A percentile compares a stretch with the other conserved stretches of the same genome.
phyloP scores from a whole-genome alignment of 2,797 vertebrate genomes.

The Enteromius fasciolatus region DNA sequence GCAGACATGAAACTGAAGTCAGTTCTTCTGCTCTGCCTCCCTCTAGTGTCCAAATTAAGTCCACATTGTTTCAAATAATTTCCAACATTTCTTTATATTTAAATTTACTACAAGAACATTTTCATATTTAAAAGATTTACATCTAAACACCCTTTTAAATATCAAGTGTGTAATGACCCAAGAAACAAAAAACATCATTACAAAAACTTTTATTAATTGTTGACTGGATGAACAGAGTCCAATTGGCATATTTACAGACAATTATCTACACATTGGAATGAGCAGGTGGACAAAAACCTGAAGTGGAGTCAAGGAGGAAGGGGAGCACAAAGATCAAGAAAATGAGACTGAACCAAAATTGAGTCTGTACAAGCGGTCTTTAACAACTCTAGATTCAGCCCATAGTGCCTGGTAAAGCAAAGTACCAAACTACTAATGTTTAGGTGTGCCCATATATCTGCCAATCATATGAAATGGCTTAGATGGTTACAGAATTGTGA shows the following conservation, averaged over 20 bases:
- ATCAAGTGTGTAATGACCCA: not conserved
- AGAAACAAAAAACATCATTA: constrained; percentile 28
- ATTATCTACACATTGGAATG: constrained; percentile 60
- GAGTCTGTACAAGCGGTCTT: not conserved
- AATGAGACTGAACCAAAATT: not conserved
- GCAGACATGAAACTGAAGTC: not conserved
- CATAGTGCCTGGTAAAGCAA: not conserved
- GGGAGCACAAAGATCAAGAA: not conserved
- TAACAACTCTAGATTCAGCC: constrained; percentile 3
- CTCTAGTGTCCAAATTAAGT: not conserved
- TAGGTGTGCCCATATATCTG: constrained; percentile 12
- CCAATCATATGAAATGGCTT: not conserved
- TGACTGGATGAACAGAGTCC: constrained; percentile 43
- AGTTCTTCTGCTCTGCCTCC: not conserved
- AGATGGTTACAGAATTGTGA: not conserved
- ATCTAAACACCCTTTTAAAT: not conserved
- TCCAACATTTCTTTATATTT: not conserved
- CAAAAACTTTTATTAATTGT: constrained; percentile 58
- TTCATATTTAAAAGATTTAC: not conserved
- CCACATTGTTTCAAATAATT: not conserved
- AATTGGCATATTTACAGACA: constrained; percentile 64
- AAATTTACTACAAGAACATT: not conserved
- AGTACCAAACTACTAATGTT: constrained; percentile 15
- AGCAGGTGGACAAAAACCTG: constrained; percentile 33
- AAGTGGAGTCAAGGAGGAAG: constrained; percentile 3